Conservation (phyloP, 2,113 vertebrate genomes). For the Rutilus rutilus region DNA sequence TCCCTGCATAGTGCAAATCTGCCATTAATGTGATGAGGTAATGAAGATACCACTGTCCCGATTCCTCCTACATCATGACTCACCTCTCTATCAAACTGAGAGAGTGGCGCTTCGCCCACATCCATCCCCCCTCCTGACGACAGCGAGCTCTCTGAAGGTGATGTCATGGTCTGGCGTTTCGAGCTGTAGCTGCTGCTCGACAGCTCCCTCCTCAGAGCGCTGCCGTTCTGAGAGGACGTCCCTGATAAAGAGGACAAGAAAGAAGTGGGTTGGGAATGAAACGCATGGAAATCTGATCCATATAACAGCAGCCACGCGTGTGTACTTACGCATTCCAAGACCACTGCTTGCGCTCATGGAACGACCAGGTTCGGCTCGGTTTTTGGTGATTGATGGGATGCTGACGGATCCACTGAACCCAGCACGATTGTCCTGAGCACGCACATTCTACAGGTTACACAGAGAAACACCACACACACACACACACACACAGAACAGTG, state of each 20-base stretch:
- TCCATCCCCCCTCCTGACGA: constrained; percentile 95
- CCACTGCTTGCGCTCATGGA: constrained; percentile 99
- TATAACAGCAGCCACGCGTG: background rate
- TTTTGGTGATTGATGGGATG: constrained; percentile 94
- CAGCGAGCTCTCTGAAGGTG: constrained; percentile 92
- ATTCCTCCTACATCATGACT: constrained; percentile 50
- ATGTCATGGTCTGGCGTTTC: constrained; percentile 91
- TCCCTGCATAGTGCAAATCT: background rate
- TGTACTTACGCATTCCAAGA: constrained; percentile 89
- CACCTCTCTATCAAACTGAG: constrained; percentile 96
- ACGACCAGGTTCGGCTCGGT: constrained; percentile 90
- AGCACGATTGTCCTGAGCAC: constrained; percentile 90
- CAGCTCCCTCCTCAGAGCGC: constrained; percentile 88
- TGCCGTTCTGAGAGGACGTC: constrained; percentile 92
- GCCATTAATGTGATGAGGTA: background rate
- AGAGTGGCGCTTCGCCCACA: constrained; percentile 85
- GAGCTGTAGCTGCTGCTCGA: constrained; percentile 89
- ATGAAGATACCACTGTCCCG: background rate
- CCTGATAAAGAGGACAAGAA: constrained; percentile 71
- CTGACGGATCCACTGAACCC: constrained; percentile 98
- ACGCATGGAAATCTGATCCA: background rate
- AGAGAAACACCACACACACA: constrained; percentile 34
- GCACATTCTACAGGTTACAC: constrained; percentile 82
- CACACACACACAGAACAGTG: background rate
- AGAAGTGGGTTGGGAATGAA: background rate